Base-by-base conservation (phyloP, 2,797 vertebrate genomes). In the Hemibagrus guttatus region DNA sequence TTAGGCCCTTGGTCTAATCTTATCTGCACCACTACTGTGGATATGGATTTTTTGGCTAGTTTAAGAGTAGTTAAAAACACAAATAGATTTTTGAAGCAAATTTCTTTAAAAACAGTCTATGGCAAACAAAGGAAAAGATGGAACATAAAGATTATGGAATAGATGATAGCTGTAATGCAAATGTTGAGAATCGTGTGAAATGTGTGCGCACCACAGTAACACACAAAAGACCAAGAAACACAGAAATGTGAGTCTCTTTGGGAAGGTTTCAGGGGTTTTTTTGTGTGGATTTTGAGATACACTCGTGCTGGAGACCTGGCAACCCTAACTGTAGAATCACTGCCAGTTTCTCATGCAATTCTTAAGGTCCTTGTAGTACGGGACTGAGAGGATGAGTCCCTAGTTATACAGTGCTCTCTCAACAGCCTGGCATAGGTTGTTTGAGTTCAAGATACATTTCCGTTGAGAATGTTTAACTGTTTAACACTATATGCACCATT, bases 291-390 rank as follows among this genome's bases (percentile, higher is more conserved):
- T 63, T 58, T 61, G 6, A 26, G 12, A 42, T 59, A 21, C 1
- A 19, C 19, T 28, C 19, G 54, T 56, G 16, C n/a, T n/a, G 19
- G 35, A 35, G 17, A 79, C 54, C 19, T 79, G 28, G 16, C 75
- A 79, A 58, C 54, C 28, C 31, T 58, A 19, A 79, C 13, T 35
- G 75, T 81, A 79, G 56, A 16, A 11, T 79, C 76, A 79, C 31
- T 61, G 21, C 21, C 21, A 61, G 78, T 4, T 59, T 79, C 54
- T 58, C 31, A n/a, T n/a, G n/a, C n/a, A n/a, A n/a, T n/a, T n/a
- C n/a, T n/a, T n/a, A n/a, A n/a, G n/a, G n/a, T n/a, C n/a, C n/a
- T n/a, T n/a, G n/a, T n/a, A n/a, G n/a, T n/a, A n/a, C n/a, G n/a
- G n/a, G n/a, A n/a, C n/a, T n/a, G n/a, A n/a, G n/a, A n/a, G n/a